Conservation (phyloP, 1,140 invertebrate genomes). For the Plutomurus gul region DNA sequence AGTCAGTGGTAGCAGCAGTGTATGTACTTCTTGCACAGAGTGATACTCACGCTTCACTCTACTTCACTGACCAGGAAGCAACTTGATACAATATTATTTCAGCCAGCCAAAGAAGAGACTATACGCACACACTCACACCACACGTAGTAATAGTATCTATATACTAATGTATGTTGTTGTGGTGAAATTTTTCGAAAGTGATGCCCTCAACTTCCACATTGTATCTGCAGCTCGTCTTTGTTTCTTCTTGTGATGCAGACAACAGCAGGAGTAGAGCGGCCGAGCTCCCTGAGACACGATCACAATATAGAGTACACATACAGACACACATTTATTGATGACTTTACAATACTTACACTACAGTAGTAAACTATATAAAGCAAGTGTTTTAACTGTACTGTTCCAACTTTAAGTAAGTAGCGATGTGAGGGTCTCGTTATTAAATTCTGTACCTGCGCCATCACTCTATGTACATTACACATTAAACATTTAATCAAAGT, state of each 20-base stretch:
- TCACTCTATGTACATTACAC: too few relatives aligned
- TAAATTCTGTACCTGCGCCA: too few relatives aligned
- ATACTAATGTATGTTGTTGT: background rate
- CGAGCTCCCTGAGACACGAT: background rate
- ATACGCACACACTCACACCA: background rate
- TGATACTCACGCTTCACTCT: background rate
- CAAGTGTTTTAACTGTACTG: too few relatives aligned
- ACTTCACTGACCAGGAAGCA: slow-evolving; percentile 8
- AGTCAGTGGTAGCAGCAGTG: too few relatives aligned
- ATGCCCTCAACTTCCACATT: slow-evolving; percentile 18
- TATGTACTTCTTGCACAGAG: background rate
- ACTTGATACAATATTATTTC: background rate
- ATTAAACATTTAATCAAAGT: too few relatives aligned
- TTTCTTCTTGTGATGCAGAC: background rate
- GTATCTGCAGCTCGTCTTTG: slow-evolving; percentile 5
- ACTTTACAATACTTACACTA: too few relatives aligned
- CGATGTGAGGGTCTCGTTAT: too few relatives aligned
- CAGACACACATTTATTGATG: too few relatives aligned
- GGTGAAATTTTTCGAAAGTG: slow-evolving; percentile 32
- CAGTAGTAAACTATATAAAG: too few relatives aligned
- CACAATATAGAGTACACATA: background rate
- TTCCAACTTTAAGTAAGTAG: too few relatives aligned
- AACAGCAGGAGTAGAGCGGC: background rate
- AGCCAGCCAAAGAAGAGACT: background rate
- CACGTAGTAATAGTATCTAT: background rate